phyloP scores from a whole-genome alignment of 2,888 invertebrate genomes.

The Brenthis hecate region DNA sequence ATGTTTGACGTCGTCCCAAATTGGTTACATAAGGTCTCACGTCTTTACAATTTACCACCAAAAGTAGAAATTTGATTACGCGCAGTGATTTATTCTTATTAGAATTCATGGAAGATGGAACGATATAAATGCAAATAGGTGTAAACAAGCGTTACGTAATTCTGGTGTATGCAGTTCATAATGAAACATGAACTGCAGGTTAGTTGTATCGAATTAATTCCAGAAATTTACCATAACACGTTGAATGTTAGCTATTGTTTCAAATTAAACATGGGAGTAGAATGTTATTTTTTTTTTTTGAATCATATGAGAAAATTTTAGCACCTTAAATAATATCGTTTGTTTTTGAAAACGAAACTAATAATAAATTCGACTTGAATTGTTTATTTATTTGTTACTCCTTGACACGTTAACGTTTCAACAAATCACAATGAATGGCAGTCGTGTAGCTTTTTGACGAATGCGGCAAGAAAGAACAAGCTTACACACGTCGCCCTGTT shows the following conservation, averaged over 20 bases:
- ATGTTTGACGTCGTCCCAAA: conserved; percentile 46
- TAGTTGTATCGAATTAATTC: conserved; percentile 33
- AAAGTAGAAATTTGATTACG: conserved; percentile 54
- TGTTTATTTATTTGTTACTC: too few relatives aligned
- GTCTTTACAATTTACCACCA: conserved; percentile 41
- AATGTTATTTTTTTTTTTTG: conserved; percentile 11
- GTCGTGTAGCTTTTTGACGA: too few relatives aligned
- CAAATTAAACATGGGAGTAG: conserved; percentile 9
- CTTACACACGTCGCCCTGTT: too few relatives aligned
- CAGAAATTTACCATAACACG: conserved; percentile 23
- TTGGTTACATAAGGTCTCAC: conserved; percentile 46
- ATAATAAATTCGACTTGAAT: not conserved
- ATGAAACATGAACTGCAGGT: conserved; percentile 30
- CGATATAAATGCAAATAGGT: conserved; percentile 67
- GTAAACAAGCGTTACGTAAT: conserved; percentile 57
- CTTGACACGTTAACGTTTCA: too few relatives aligned
- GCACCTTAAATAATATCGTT: not conserved
- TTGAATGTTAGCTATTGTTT: conserved; percentile 21
- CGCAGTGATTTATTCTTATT: conserved; percentile 60
- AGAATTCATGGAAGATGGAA: conserved; percentile 58
- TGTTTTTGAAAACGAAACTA: not conserved
- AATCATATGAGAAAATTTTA: conserved; percentile 2
- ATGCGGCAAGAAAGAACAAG: too few relatives aligned
- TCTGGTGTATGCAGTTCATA: conserved; percentile 31
- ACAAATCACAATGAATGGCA: too few relatives aligned